Percentiles rank a stretch among this genome's conserved stretches.
phyloP scores from a whole-genome alignment of 2,797 vertebrate species.

The Paedocypris micromegethes region DNA sequence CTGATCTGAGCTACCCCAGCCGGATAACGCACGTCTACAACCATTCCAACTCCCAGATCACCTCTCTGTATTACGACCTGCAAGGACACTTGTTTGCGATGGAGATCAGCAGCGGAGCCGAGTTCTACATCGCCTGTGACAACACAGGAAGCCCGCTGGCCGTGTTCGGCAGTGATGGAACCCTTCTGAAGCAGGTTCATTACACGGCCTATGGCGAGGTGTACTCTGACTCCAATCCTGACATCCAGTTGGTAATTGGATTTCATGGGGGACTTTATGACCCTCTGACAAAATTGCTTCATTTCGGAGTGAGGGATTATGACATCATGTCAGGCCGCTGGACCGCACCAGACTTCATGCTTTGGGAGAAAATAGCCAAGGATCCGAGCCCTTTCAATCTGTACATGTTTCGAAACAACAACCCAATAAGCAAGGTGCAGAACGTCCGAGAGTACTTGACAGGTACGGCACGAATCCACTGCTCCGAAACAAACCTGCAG shows the following conservation, averaged over 20 bases:
- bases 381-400: conserved; percentile 93
- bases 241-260: conserved; percentile 93
- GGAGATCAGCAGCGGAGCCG: conserved; percentile 96
- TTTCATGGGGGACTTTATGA: conserved; percentile 96
- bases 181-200: conserved; percentile 95
- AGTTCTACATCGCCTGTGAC: conserved; percentile 96
- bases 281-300: conserved; percentile 89
- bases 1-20: conserved; percentile 89
- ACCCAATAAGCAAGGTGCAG: conserved; percentile 95
- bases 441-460: conserved; percentile 93
- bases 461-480: conserved; percentile 68
- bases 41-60: conserved; percentile 96
- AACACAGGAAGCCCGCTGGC: conserved; percentile 93
- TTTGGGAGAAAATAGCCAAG: conserved; percentile 85
- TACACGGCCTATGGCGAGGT: conserved; percentile 96
- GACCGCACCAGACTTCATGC: conserved; percentile 88
- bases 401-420: conserved; percentile 98
- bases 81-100: conserved; percentile 97
- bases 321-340: conserved; percentile 95
- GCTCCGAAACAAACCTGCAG: conserved; percentile 5
- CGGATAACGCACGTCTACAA: conserved; percentile 97
- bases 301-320: conserved; percentile 94
- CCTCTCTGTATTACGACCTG: conserved; percentile 95
- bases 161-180: conserved; percentile 93
- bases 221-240: conserved; percentile 95